A percentile compares a stretch with the other conserved stretches of the same genome.
Conservation (phyloP, 2,888 invertebrate species). For the Rutpela maculata region DNA sequence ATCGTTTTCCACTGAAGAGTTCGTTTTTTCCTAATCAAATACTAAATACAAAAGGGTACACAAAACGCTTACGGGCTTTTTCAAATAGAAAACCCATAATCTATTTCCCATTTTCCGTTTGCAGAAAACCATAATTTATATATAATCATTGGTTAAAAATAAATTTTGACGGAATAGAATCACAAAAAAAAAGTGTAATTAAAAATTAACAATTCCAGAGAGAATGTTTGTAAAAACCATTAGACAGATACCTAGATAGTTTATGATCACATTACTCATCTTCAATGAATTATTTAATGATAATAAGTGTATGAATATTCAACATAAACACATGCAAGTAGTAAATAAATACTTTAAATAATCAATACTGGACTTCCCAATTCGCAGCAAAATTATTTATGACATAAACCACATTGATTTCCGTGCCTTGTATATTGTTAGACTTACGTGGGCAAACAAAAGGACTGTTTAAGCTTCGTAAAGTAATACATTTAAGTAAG, state of each 20-base stretch:
- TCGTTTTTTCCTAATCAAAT: too few relatives aligned
- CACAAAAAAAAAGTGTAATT: background rate
- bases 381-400: slow-evolving; percentile 5
- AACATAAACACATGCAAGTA: background rate
- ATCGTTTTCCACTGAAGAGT: too few relatives aligned
- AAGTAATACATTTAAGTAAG: background rate
- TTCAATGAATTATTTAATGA: background rate
- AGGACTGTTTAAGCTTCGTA: background rate
- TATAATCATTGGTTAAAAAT: background rate
- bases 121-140: background rate
- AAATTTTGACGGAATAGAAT: slow-evolving; percentile 2
- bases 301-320: slow-evolving; percentile 4
- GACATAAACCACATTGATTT: slow-evolving; percentile 2
- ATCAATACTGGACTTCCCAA: slow-evolving; percentile 1
- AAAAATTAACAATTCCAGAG: background rate
- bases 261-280: slow-evolving; percentile 2
- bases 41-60: too few relatives aligned
- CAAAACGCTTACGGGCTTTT: too few relatives aligned
- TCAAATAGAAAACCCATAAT: too few relatives aligned
- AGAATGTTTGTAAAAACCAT: background rate
- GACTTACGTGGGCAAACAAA: background rate
- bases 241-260: background rate
- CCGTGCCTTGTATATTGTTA: background rate
- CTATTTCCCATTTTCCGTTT: too few relatives aligned
- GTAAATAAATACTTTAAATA: background rate